Evolutionary conservation across 2,113 vertebrate genomes (phyloP).

Genomic region (Strix aluco): DNA sequence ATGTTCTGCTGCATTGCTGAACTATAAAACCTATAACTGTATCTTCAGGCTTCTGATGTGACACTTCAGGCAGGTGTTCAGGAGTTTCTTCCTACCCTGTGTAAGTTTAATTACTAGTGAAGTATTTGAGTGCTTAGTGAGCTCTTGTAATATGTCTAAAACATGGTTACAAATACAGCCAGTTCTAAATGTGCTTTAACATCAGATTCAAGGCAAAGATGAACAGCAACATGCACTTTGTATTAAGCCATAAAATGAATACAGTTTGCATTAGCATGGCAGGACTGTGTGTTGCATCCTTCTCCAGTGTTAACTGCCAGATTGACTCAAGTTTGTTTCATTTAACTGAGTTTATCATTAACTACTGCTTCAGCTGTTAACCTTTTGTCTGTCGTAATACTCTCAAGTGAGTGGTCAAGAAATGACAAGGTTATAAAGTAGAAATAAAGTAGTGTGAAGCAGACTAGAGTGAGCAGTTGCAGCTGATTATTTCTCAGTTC

Average conservation of each 20-base stretch:
- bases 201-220: not conserved
- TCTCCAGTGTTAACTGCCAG: not conserved
- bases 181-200: not conserved
- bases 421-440: not conserved
- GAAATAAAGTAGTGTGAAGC: not conserved
- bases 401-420: not conserved
- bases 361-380: not conserved
- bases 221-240: not conserved
- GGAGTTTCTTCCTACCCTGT: not conserved
- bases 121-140: not conserved
- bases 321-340: not conserved
- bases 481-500: not conserved
- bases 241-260: not conserved
- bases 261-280: not conserved
- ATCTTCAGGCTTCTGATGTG: conserved; percentile 13
- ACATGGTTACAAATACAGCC: not conserved
- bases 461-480: not conserved
- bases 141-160: not conserved
- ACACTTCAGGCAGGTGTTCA: not conserved
- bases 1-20: not conserved
- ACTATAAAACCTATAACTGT: not conserved
- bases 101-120: not conserved
- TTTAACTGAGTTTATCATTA: not conserved
- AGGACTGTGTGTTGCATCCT: not conserved
- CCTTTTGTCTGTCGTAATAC: not conserved